A percentile compares a stretch with the other conserved stretches of the same genome.
These are phyloP conservation scores for Anas bernieri DNA, from an alignment of 2,797 vertebrate species.

Conservation along the genomic window DNA sequence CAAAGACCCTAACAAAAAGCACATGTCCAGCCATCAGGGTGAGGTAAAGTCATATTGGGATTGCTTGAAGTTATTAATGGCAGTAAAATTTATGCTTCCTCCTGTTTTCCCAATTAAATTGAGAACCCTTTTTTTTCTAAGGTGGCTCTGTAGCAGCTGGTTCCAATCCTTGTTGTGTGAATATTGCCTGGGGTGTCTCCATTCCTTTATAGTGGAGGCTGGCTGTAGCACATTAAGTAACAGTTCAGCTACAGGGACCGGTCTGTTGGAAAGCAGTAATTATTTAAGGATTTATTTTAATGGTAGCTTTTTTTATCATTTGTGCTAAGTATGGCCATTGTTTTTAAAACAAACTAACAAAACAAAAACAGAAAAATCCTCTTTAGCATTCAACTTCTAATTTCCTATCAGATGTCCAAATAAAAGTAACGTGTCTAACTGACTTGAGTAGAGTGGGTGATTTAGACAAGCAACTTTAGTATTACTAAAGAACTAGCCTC, in stretches of 20 bases:
- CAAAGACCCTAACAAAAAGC: slow-evolving; percentile 89
- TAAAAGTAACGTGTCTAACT: not conserved
- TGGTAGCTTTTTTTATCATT: slow-evolving; percentile 48
- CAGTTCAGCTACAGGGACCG: slow-evolving; percentile 54
- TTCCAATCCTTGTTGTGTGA: slow-evolving; percentile 87
- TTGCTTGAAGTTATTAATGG: slow-evolving; percentile 94
- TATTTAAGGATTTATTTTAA: slow-evolving; percentile 74
- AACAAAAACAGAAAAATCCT: not conserved
- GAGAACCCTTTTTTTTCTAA: slow-evolving; percentile 81
- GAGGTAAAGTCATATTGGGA: slow-evolving; percentile 80
- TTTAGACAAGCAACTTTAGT: not conserved
- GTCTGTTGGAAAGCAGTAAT: slow-evolving; percentile 70
- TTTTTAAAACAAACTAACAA: not conserved
- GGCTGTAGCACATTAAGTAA: slow-evolving; percentile 73
- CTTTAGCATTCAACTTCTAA: not conserved
- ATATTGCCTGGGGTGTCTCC: slow-evolving; percentile 83
- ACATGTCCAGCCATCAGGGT: slow-evolving; percentile 85
- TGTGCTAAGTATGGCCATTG: slow-evolving; percentile 16
- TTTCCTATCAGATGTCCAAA: not conserved
- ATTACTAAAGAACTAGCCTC: not conserved
- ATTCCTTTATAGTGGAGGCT: slow-evolving; percentile 74
- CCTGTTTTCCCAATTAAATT: slow-evolving; percentile 95
- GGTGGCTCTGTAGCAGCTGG: slow-evolving; percentile 89
- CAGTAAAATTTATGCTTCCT: slow-evolving; percentile 98
- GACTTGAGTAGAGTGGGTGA: not conserved